These are phyloP conservation scores for Stenichneumon culpator DNA, from an alignment of 2,888 invertebrate genomes.

Conservation along the genomic window DNA sequence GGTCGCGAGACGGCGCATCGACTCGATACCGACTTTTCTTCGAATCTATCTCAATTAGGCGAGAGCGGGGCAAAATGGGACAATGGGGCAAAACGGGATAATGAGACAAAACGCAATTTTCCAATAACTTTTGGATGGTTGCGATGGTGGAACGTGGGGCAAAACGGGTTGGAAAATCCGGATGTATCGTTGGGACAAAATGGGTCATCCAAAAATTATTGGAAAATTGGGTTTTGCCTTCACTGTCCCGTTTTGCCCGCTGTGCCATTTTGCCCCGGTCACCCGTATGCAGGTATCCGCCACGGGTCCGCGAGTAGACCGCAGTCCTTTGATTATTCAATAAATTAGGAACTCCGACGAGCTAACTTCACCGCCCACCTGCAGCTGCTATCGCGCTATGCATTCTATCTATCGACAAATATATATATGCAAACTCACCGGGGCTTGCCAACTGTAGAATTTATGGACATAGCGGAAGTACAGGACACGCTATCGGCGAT, in stretches of 20 bases:
- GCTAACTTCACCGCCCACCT: background rate
- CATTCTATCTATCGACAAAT: slow-evolving; percentile 13
- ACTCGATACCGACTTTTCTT: background rate
- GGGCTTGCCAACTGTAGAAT: background rate
- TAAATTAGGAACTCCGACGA: slow-evolving; percentile 20
- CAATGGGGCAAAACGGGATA: too few species aligned
- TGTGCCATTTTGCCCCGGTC: too few species aligned
- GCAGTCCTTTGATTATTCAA: slow-evolving; percentile 13
- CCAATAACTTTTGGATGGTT: too few species aligned
- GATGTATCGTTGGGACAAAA: too few species aligned
- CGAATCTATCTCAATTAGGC: slow-evolving; percentile 4
- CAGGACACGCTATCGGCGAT: background rate
- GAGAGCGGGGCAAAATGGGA: too few species aligned
- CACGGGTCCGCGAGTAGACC: background rate
- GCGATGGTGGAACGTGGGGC: too few species aligned
- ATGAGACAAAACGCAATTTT: too few species aligned
- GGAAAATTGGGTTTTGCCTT: too few species aligned
- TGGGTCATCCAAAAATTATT: too few species aligned
- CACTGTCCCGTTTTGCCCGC: too few species aligned
- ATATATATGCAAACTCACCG: background rate
- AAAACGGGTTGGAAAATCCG: too few species aligned
- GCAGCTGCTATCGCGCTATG: background rate
- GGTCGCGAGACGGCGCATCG: background rate
- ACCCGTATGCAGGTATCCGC: slow-evolving; percentile 13
- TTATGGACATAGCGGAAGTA: slow-evolving; percentile 17